These are phyloP conservation scores for Drosophila sproati DNA, from an alignment of 1,140 invertebrate genomes.

Conservation along the genomic window DNA sequence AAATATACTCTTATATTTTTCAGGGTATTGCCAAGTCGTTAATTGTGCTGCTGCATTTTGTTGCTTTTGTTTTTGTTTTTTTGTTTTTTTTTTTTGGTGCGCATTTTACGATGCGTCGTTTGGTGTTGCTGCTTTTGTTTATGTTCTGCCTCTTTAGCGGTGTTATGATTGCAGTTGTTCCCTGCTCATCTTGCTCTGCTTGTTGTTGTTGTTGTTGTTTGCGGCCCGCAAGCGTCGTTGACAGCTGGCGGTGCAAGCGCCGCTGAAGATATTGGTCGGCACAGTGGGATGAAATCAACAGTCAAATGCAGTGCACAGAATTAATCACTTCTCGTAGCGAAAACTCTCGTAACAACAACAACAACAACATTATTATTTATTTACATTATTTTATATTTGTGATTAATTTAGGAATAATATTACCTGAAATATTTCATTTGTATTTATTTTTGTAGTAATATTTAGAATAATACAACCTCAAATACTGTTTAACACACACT, in stretches of 20 bases:
- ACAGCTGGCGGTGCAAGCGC: constrained; percentile 70
- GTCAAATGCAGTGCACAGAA: too few relatives aligned
- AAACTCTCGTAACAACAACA: too few relatives aligned
- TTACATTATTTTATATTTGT: too few relatives aligned
- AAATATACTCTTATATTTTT: neutral
- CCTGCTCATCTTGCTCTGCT: constrained; percentile 24
- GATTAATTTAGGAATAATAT: too few relatives aligned
- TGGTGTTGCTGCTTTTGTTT: constrained; percentile 57
- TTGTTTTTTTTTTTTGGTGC: constrained; percentile 9
- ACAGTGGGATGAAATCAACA: constrained; percentile 41
- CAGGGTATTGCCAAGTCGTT: constrained; percentile 7
- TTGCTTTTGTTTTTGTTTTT: neutral
- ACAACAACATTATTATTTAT: too few relatives aligned
- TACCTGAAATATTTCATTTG: too few relatives aligned
- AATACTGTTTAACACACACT: too few relatives aligned
- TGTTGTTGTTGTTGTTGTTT: constrained; percentile 50
- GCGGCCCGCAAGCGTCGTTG: constrained; percentile 59
- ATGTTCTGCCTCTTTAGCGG: constrained; percentile 76
- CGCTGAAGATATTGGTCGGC: constrained; percentile 13
- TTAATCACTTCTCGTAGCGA: too few relatives aligned
- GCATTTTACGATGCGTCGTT: constrained; percentile 40
- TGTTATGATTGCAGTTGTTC: constrained; percentile 76
- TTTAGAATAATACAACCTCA: too few relatives aligned
- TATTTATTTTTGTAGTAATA: too few relatives aligned
- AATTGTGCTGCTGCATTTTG: neutral